Conservation (phyloP, 1,140 invertebrate genomes). For the Ruditapes philippinarum region DNA sequence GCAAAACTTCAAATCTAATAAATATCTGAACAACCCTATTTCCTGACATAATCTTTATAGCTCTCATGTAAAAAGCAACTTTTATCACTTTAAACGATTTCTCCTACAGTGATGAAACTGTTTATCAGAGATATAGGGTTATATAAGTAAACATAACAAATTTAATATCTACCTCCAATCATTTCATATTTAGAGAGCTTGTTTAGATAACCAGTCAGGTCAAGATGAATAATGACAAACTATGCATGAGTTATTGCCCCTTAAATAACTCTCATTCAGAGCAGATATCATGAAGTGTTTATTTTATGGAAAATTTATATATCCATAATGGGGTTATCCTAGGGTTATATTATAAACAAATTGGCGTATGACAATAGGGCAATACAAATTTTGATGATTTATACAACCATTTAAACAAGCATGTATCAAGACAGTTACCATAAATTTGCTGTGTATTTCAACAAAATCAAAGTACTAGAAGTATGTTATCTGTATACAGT, state of each 20-base stretch:
- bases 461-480: constrained; percentile 19
- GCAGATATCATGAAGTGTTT: constrained; percentile 18
- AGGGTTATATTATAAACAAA: constrained; percentile 40
- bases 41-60: not conserved
- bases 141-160: constrained; percentile 28
- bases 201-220: constrained; percentile 25
- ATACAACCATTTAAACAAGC: not conserved
- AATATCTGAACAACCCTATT: not conserved
- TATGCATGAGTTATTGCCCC: constrained; percentile 18
- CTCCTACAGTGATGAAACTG: not conserved
- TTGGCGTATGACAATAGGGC: not conserved
- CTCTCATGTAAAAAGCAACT: not conserved
- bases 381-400: not conserved
- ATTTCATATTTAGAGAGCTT: not conserved
- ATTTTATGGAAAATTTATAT: constrained; percentile 54
- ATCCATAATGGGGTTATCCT: constrained; percentile 31
- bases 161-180: not conserved
- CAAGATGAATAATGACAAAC: constrained; percentile 30
- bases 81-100: not conserved
- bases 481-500: too few species aligned
- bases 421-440: not conserved
- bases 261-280: not conserved
- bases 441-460: constrained; percentile 25
- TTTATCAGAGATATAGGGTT: constrained; percentile 5
- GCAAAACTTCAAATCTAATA: not conserved